Evolutionary conservation across 2,113 vertebrate genomes (phyloP).

Genomic region (Paramisgurnus dabryanus): DNA sequence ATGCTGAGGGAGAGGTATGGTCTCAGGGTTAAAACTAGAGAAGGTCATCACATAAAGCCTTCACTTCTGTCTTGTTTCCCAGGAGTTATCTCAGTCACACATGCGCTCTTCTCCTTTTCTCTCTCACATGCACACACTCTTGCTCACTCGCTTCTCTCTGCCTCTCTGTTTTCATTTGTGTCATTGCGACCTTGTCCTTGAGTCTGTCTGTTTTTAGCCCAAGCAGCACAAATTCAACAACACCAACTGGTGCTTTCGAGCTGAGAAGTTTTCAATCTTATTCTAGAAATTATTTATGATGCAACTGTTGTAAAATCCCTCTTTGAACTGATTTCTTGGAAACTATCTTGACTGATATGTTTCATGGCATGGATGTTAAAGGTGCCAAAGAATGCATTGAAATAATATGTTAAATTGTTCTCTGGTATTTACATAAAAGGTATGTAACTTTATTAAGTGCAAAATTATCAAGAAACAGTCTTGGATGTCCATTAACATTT

Average conservation of each 20-base stretch:
- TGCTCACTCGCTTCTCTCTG: constrained; percentile 62
- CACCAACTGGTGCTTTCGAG: constrained; percentile 24
- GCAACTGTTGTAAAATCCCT: no score
- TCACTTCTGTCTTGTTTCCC: constrained; percentile 67
- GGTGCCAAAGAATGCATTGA: no score
- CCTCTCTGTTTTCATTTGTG: constrained; percentile 69
- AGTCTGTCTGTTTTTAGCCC: constrained; percentile 61
- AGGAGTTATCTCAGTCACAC: constrained; percentile 55
- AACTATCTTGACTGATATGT: no score
- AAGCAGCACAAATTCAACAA: constrained; percentile 51
- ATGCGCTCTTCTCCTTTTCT: constrained; percentile 1
- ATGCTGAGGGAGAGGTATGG: constrained; percentile 1
- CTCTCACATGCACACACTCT: constrained; percentile 4
- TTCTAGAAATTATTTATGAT: neutral
- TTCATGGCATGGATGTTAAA: no score
- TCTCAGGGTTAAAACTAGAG: constrained; percentile 58
- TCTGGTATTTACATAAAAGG: no score
- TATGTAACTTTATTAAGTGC: no score
- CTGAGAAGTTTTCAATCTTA: constrained; percentile 30
- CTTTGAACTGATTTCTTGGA: no score
- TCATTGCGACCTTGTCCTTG: constrained; percentile 75
- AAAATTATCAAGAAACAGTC: no score
- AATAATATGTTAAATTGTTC: no score
- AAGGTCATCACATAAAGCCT: constrained; percentile 64
- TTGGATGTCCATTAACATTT: no score